Evolutionary conservation across 2,113 vertebrate species (phyloP).

Genomic region (Rhineura floridana): DNA sequence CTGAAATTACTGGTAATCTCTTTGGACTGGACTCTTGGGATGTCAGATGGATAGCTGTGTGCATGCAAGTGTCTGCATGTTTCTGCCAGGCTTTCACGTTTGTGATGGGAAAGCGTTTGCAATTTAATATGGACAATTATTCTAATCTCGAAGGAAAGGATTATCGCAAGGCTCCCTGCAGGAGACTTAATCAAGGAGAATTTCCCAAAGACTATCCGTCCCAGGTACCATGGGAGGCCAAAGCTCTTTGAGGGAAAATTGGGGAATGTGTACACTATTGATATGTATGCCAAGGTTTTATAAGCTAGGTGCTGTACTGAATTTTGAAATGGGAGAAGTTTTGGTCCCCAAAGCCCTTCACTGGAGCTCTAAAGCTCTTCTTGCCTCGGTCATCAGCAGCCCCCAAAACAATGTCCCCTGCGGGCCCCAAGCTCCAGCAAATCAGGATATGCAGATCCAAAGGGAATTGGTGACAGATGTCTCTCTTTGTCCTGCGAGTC

Average conservation of each 20-base stretch:
- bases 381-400: neutral
- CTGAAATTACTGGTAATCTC: neutral
- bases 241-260: neutral
- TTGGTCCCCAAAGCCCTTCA: neutral
- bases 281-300: too few species aligned
- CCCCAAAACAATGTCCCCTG: too few species aligned
- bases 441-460: too few species aligned
- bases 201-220: neutral
- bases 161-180: slow-evolving; percentile 13
- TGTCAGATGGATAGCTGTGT: neutral
- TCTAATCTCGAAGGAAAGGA: slow-evolving; percentile 20
- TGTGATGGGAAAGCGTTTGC: neutral
- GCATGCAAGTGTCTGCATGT: too few species aligned
- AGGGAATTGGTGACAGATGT: too few species aligned
- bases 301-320: neutral
- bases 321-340: neutral
- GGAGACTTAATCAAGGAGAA: neutral
- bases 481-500: neutral
- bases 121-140: neutral
- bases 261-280: neutral
- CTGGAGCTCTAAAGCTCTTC: neutral
- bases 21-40: neutral
- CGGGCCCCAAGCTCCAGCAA: too few species aligned
- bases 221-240: neutral
- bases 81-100: neutral